Percentiles rank a stretch among this genome's conserved stretches.
Conservation (phyloP, 1,140 invertebrate species). For the Coenobita brevimanus region DNA sequence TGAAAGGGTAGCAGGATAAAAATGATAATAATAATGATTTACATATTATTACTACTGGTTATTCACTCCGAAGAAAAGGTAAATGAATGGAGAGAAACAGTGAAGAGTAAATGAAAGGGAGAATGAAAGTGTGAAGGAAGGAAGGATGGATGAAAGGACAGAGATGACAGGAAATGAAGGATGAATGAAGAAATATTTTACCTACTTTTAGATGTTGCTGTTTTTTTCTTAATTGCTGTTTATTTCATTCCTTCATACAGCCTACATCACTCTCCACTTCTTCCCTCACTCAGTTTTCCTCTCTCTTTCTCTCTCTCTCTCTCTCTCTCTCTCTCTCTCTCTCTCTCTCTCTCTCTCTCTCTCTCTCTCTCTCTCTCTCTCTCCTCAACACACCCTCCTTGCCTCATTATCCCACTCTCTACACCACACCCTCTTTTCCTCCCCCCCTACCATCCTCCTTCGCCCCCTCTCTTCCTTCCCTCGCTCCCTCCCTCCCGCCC, state of each 20-base stretch:
- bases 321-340: constrained; percentile 20
- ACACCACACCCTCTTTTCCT: not conserved
- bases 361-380: not conserved
- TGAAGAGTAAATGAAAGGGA: no score
- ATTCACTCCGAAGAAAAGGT: no score
- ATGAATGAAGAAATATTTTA: no score
- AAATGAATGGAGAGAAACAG: no score
- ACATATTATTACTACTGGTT: no score
- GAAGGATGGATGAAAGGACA: no score
- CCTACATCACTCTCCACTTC: not conserved
- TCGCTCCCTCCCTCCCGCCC: not conserved
- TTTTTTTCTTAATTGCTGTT: not conserved
- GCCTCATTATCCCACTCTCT: not conserved
- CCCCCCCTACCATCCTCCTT: not conserved
- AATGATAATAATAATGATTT: no score
- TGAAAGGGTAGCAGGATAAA: no score
- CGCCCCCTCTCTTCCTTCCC: not conserved
- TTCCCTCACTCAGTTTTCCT: not conserved
- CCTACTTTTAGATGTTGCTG: no score
- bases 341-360: not conserved
- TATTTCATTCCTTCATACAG: not conserved
- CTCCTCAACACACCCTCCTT: not conserved
- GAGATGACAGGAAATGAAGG: no score
- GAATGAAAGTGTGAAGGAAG: no score
- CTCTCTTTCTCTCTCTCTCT: not conserved